These are phyloP conservation scores for Drosophila nasuta DNA, from an alignment of 1,140 invertebrate genomes.

Conservation along the genomic window DNA sequence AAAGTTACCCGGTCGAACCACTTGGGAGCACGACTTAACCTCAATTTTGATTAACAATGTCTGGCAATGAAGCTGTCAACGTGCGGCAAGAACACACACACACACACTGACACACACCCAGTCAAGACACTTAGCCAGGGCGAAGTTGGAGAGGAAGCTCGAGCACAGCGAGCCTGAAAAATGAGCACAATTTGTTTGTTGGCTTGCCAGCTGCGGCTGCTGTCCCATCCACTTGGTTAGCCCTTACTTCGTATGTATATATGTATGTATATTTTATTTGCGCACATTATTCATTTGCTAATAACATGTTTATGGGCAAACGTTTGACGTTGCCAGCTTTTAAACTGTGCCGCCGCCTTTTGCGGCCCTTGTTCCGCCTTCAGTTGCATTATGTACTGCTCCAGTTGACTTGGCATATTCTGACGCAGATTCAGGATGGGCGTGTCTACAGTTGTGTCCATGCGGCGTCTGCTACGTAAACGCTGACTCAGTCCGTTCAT, in stretches of 20 bases:
- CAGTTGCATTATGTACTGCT: conserved; percentile 68
- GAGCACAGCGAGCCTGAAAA: conserved; percentile 64
- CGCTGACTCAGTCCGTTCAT: conserved; percentile 52
- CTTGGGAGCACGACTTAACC: conserved; percentile 72
- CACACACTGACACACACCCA: conserved; percentile 3
- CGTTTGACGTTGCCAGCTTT: conserved; percentile 64
- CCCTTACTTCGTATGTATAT: conserved; percentile 13
- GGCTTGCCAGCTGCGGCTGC: conserved; percentile 48
- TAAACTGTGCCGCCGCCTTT: conserved; percentile 45
- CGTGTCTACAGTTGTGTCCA: conserved; percentile 24
- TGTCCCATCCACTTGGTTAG: conserved; percentile 45
- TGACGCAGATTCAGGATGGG: conserved; percentile 54
- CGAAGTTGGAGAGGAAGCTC: not conserved
- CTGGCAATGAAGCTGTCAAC: conserved; percentile 80
- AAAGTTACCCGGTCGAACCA: conserved; percentile 48
- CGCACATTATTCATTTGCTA: conserved; percentile 67
- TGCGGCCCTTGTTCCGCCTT: conserved; percentile 43
- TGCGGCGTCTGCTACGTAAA: conserved; percentile 29
- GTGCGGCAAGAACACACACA: conserved; percentile 45
- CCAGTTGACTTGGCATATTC: conserved; percentile 58
- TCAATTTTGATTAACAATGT: conserved; percentile 83
- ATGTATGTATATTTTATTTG: conserved; percentile 65
- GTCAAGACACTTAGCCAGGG: not conserved
- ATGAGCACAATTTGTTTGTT: conserved; percentile 74
- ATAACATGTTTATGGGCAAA: conserved; percentile 67